Conservation (phyloP, 2,797 vertebrate species). For the Galaxias olidus region DNA sequence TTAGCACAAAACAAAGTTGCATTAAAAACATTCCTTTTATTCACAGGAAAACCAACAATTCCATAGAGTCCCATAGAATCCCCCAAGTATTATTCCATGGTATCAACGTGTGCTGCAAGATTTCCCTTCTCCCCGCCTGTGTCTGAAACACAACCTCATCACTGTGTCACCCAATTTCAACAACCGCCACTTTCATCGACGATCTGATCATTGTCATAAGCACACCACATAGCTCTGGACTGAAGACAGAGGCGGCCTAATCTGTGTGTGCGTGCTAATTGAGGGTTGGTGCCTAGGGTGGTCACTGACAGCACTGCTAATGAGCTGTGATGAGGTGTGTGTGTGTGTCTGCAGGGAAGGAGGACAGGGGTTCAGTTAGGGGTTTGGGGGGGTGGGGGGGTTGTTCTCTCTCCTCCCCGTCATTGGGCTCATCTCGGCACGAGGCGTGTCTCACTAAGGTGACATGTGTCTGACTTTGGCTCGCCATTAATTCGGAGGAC, state of each 20-base stretch:
- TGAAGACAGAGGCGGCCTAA: neutral
- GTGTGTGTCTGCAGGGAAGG: conserved; percentile 20
- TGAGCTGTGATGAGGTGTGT: conserved; percentile 48
- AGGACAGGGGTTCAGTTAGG: neutral
- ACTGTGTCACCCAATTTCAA: too few species aligned
- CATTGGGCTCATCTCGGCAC: conserved; percentile 27
- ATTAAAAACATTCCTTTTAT: too few species aligned
- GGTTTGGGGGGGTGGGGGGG: neutral
- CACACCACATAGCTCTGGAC: neutral
- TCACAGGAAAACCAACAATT: too few species aligned
- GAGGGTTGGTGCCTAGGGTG: conserved; percentile 42
- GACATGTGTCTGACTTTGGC: conserved; percentile 36
- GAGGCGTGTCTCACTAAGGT: conserved; percentile 17
- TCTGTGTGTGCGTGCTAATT: conserved; percentile 32
- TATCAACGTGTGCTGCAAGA: too few species aligned
- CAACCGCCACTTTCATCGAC: too few species aligned
- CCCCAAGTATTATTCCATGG: too few species aligned
- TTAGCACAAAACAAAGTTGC: too few species aligned
- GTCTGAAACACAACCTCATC: too few species aligned
- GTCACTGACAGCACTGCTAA: conserved; percentile 56
- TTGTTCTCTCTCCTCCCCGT: conserved; percentile 18
- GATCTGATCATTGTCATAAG: too few species aligned
- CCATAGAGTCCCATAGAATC: too few species aligned
- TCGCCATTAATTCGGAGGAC: conserved; percentile 52
- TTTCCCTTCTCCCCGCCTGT: too few species aligned